phyloP scores from a whole-genome alignment of 2,888 invertebrate genomes.

The Drosophila nr. fundita region DNA sequence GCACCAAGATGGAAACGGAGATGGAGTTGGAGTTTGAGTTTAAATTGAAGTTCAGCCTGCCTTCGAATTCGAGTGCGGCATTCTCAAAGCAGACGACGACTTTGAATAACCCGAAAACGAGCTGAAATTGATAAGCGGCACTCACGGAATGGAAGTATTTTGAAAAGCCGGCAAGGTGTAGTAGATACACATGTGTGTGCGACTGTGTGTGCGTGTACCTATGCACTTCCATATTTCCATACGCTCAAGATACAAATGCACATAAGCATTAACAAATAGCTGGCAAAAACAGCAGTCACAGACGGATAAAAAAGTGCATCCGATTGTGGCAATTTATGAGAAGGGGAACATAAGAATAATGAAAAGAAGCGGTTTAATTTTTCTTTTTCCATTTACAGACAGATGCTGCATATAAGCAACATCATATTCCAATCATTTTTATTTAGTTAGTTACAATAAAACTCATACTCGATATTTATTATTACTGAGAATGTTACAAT shows the following conservation, averaged over 20 bases:
- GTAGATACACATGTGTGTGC: constrained; percentile 2
- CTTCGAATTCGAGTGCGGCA: constrained; percentile 41
- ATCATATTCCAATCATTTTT: not conserved
- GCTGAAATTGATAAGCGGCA: constrained; percentile 35
- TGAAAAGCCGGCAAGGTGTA: constrained; percentile 8
- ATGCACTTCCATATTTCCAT: constrained; percentile 2
- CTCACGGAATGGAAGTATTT: constrained; percentile 23
- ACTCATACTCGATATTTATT: not conserved
- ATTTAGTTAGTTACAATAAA: not conserved
- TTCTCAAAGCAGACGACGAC: constrained; percentile 27
- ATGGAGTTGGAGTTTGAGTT: constrained; percentile 7
- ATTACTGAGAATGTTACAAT: not conserved
- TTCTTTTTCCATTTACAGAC: not conserved
- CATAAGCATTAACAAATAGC: not conserved
- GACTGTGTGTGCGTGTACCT: not conserved
- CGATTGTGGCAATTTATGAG: not conserved
- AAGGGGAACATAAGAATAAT: not conserved
- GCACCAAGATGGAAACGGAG: constrained; percentile 6
- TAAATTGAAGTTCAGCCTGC: constrained; percentile 17
- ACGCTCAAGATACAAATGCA: not conserved
- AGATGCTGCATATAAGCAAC: not conserved
- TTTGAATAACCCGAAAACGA: constrained; percentile 16
- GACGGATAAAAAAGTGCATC: not conserved
- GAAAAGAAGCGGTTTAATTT: not conserved
- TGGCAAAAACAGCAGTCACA: not conserved